Evolutionary conservation across 2,888 invertebrate genomes (phyloP).

Genomic region (Cylindroiulus punctatus): DNA sequence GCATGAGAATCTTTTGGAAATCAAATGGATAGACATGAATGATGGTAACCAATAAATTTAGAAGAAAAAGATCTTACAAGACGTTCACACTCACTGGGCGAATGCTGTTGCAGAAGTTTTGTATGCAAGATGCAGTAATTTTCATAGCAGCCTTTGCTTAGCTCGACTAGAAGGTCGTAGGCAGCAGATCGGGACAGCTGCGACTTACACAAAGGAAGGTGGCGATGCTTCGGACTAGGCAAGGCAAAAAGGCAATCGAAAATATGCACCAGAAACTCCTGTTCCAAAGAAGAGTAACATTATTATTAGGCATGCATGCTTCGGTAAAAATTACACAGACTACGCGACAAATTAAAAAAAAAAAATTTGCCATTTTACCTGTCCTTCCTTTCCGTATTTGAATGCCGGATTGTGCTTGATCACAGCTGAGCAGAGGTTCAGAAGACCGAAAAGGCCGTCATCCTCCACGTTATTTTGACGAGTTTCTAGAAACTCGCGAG

Average conservation of each 20-base stretch:
- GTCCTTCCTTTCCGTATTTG: conserved; percentile 81
- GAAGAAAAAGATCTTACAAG: background rate
- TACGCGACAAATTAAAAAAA: background rate
- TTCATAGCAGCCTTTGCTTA: conserved; percentile 83
- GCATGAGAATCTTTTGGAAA: conserved; percentile 71
- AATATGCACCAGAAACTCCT: conserved; percentile 70
- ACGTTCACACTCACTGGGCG: conserved; percentile 71
- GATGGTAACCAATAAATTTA: background rate
- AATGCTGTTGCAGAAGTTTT: conserved; percentile 86
- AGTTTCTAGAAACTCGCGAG: conserved; percentile 83
- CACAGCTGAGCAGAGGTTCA: conserved; percentile 86
- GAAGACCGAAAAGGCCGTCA: conserved; percentile 87
- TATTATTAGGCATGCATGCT: too few relatives aligned
- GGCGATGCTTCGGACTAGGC: conserved; percentile 83
- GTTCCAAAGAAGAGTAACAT: conserved; percentile 60
- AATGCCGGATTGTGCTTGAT: conserved; percentile 89
- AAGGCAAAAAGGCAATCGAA: conserved; percentile 91
- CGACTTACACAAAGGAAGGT: conserved; percentile 93
- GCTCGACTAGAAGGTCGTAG: conserved; percentile 88
- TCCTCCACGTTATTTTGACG: conserved; percentile 85
- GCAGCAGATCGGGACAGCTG: conserved; percentile 86
- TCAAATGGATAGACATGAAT: background rate
- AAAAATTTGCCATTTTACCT: conserved; percentile 62
- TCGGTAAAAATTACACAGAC: too few relatives aligned
- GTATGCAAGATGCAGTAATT: conserved; percentile 87